phyloP scores from a whole-genome alignment of 2,113 vertebrate species.

The Hydrolagus affinis region DNA sequence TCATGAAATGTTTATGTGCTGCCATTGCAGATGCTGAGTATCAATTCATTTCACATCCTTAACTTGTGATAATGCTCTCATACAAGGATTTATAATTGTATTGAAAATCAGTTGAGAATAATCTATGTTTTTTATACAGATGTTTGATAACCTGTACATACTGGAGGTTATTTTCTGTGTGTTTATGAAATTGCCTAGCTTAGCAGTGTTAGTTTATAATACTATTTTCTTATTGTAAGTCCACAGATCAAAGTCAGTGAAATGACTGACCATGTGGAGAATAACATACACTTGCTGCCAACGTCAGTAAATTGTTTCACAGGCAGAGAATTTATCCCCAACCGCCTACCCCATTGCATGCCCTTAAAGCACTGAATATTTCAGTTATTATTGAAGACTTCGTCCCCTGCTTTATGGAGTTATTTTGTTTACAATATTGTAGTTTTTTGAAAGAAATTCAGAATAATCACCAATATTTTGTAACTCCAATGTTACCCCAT shows the following conservation, averaged over 20 bases:
- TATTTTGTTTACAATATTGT: background rate
- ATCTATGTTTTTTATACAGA: background rate
- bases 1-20: background rate
- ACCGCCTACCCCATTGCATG: background rate
- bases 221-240: no score
- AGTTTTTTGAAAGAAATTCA: background rate
- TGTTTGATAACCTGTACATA: no score
- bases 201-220: no score
- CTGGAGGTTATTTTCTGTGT: no score
- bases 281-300: no score
- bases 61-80: background rate
- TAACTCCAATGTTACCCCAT: background rate
- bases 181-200: no score
- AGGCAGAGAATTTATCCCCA: no score
- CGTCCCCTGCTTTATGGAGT: background rate
- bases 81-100: background rate
- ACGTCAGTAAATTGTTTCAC: no score
- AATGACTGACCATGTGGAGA: no score
- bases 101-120: background rate
- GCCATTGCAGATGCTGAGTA: background rate
- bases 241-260: no score
- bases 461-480: background rate
- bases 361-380: background rate
- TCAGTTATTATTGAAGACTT: background rate
- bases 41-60: background rate